Base-by-base conservation (phyloP, 2,888 invertebrate genomes). In the Chydorus sphaericus region DNA sequence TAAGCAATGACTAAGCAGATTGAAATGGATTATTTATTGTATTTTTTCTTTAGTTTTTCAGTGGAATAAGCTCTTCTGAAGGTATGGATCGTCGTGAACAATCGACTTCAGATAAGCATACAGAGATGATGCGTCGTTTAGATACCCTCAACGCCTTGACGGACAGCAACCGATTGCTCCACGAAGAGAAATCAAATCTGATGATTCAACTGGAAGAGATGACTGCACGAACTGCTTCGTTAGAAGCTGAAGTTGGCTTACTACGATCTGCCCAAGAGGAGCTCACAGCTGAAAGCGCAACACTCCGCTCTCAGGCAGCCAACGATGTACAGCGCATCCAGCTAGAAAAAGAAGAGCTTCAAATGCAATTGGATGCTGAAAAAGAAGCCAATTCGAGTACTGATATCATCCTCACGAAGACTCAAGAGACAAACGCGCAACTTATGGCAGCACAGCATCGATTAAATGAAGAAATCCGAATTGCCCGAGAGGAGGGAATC, bases 131-230 rank as follows among this genome's bases (percentile, higher is more conserved):
- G 64, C 78, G 88, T 55, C 91, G 90, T 73, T 71, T 76, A 4
- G 93, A 94, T 72, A 90, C 89, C 0, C 71, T 93, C 11, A 91
- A 92, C 73, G 85, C 94, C 1, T 78, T 96, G 50, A 85, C 88
- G 0, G 96, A 96, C 67, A 92, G 92, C 64, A 96, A 94, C 69
- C 77, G 88, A 66, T 78, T 87, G 59, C 73, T 96, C 60, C 77
- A 93, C 56, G 86, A 85, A 67, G 94, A 96, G 69, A 80, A 89
- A 38, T 87, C 90, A 65, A 68, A 71, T 4, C 71, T 91, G 49
- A 71, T 77, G 18, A 63, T 66, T 5, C 79, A 82, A 59, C 77
- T 85, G 1, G 75, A 77, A 48, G 84, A 86, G 62, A 70, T 89
- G 11, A 76, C 78, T 56, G 71, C 75, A 3, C 77, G 80, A 61